phyloP scores from a whole-genome alignment of 2,888 invertebrate genomes.

The Autographa gamma region DNA sequence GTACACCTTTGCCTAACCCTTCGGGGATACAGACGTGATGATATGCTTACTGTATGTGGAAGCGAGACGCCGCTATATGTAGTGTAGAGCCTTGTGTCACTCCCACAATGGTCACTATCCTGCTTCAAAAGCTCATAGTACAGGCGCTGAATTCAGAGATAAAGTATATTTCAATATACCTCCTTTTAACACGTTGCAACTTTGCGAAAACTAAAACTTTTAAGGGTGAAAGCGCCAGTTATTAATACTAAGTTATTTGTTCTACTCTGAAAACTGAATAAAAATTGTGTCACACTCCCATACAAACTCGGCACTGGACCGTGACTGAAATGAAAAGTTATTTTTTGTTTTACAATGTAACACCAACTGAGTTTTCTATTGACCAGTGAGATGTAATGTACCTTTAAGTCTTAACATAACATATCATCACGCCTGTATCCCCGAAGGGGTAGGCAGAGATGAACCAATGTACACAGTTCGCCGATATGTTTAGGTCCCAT shows the following conservation, averaged over 20 bases:
- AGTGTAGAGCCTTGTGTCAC: too few relatives aligned
- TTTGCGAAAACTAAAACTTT: not conserved
- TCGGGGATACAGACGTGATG: too few relatives aligned
- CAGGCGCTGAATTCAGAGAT: not conserved
- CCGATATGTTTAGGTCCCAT: too few relatives aligned
- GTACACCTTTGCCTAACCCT: too few relatives aligned
- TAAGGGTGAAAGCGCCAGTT: slow-evolving; percentile 1
- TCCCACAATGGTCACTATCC: too few relatives aligned
- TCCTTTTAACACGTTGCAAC: not conserved
- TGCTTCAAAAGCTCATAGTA: too few relatives aligned
- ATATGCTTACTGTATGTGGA: too few relatives aligned
- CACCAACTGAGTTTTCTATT: slow-evolving; percentile 4
- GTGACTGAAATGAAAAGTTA: not conserved
- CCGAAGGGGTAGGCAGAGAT: too few relatives aligned
- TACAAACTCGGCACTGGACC: not conserved
- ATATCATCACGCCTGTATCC: too few relatives aligned
- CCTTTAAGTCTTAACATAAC: too few relatives aligned
- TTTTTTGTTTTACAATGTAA: not conserved
- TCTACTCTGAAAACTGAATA: not conserved
- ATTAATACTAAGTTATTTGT: slow-evolving; percentile 1
- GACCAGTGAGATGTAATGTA: not conserved
- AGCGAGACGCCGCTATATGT: not conserved
- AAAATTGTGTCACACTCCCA: not conserved
- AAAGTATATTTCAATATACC: not conserved
- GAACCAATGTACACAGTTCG: too few relatives aligned